These are phyloP conservation scores for Channa maculata DNA, from an alignment of 2,113 vertebrate genomes.

Conservation along the genomic window DNA sequence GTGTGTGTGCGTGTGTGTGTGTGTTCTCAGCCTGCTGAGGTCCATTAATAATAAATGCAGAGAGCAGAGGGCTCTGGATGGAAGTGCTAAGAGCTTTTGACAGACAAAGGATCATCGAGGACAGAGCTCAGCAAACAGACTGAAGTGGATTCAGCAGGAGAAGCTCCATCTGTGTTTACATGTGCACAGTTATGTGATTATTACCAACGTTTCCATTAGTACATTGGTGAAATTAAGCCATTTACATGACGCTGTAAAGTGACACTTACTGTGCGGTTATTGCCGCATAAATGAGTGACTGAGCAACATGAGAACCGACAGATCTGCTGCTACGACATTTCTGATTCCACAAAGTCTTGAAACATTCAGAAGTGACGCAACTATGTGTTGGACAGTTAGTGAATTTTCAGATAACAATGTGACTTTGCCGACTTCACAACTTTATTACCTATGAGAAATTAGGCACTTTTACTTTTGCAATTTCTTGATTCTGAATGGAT, in stretches of 20 bases:
- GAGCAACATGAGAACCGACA: conserved; percentile 1
- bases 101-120: conserved; percentile 77
- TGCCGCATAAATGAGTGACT: conserved; percentile 25
- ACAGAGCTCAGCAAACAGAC: conserved; percentile 74
- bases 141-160: conserved; percentile 72
- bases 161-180: conserved; percentile 63
- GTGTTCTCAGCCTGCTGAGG: conserved; percentile 58
- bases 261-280: conserved; percentile 51
- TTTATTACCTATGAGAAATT: not conserved
- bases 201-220: conserved; percentile 51
- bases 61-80: conserved; percentile 71
- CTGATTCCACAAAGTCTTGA: too few relatives aligned
- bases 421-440: not conserved
- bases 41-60: conserved; percentile 79
- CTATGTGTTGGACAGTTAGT: not conserved
- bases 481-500: too few relatives aligned
- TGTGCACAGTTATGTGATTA: conserved; percentile 35
- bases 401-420: not conserved
- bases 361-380: not conserved
- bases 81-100: conserved; percentile 77
- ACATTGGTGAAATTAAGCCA: conserved; percentile 54
- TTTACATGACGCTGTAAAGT: conserved; percentile 55
- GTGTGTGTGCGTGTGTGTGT: conserved; percentile 37
- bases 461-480: too few relatives aligned
- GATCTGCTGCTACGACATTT: not conserved